Base-by-base conservation (phyloP, 2,113 vertebrate genomes). In the Dendropsophus ebraccatus region DNA sequence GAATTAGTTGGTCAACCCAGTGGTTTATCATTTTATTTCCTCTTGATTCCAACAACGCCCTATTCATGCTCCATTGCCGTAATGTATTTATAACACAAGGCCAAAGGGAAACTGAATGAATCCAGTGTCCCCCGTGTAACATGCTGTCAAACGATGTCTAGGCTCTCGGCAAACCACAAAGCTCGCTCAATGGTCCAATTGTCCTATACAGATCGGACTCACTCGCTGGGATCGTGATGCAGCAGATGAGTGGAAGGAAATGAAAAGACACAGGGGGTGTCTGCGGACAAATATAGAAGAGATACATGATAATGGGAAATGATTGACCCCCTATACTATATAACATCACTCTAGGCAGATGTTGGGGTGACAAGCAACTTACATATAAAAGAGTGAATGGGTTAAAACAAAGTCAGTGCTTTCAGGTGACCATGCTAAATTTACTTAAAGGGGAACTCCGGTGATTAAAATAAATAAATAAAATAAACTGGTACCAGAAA, bases 131-230 rank as follows among this genome's bases (percentile, higher is more conserved):
- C 58, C 35, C 32, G 16, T 58, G 32, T 45, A 74, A 45, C n/a
- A 58, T 37, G 69, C 69, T 58, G 82, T 73, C 69, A 73, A 83
- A 58, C 58, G 54, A 54, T 83, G 82, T 83, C 82, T 83, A 45
- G 82, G 67, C 50, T 83, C 41, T 37, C 69, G 56, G 35, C 69
- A 73, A 73, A 83, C n/a, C 62, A 83, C 21, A 35, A 83, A 50
- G 50, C 21, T 23, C 5, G 17, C 11, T 74, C 30, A 83, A 74
- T 58, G 49, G 47, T 52, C 16, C 69, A 54, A 83, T 83, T 83
- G 82, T 83, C 69, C n/a, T 5, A 10, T 5, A 50, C 8, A 21
- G 23, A 82, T 58, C n/a, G 41, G 56, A 69, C 69, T 74, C 52
- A 58, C 32, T 74, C 32, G 45, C 47, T 30, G 50, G 69, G 58